These are phyloP conservation scores for Myanophis thanlyinensis DNA, from an alignment of 2,113 vertebrate genomes.

Conservation along the genomic window DNA sequence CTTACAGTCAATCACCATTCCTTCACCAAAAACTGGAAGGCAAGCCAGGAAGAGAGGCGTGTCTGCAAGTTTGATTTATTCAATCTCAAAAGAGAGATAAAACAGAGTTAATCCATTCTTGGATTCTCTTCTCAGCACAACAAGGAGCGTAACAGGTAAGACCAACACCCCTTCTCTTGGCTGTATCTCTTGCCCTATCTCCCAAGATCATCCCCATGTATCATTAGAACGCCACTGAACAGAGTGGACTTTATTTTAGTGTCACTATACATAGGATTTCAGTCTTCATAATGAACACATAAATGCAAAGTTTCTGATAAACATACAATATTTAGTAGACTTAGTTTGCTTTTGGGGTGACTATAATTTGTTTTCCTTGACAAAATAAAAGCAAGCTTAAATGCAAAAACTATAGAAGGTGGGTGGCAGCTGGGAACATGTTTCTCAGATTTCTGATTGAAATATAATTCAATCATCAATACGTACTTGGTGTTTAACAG, in stretches of 20 bases:
- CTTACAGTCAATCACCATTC: too few relatives aligned
- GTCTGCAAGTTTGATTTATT: too few relatives aligned
- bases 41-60: too few relatives aligned
- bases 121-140: too few relatives aligned
- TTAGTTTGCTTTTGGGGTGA: not conserved
- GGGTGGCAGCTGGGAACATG: not conserved
- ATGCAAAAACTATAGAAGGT: not conserved
- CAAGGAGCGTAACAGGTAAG: too few relatives aligned
- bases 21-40: too few relatives aligned
- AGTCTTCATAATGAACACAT: not conserved
- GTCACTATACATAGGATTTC: not conserved
- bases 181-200: not conserved
- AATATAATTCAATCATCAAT: too few relatives aligned
- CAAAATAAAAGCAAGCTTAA: not conserved
- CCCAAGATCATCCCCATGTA: not conserved
- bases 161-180: not conserved
- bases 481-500: not conserved
- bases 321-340: not conserved
- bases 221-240: not conserved
- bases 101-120: too few relatives aligned
- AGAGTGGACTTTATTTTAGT: not conserved
- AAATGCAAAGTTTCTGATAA: not conserved
- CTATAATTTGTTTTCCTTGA: not conserved
- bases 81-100: too few relatives aligned
- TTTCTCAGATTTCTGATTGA: not conserved